Evolutionary conservation across 2,113 vertebrate genomes (phyloP).

Genomic region (Oryctolagus cuniculus): DNA sequence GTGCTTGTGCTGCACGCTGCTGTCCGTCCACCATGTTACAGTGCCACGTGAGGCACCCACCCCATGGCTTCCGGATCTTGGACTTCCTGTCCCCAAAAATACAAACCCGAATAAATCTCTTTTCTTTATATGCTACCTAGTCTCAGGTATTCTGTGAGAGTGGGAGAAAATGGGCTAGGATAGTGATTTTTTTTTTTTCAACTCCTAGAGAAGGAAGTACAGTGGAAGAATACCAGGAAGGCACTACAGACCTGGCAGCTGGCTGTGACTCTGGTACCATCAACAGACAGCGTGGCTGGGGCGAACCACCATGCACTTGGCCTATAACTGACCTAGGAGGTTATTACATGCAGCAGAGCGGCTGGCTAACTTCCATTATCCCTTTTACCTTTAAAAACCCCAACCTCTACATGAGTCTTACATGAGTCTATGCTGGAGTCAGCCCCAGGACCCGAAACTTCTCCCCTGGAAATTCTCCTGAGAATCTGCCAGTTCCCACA

Average conservation of each 20-base stretch:
- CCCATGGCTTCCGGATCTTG: no score
- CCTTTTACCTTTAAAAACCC: neutral
- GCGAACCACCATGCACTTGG: neutral
- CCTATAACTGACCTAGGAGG: neutral
- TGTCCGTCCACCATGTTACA: no score
- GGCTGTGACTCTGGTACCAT: neutral
- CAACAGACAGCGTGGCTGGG: neutral
- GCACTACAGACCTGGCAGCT: neutral
- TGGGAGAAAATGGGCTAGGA: no score
- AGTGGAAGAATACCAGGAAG: neutral
- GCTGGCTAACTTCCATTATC: neutral
- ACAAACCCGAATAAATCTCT: no score
- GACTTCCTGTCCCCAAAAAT: no score
- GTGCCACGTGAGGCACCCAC: no score
- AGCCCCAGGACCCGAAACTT: neutral
- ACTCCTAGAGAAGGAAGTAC: conserved; percentile 38
- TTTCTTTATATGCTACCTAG: no score
- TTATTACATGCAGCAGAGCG: neutral
- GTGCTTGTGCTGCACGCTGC: no score
- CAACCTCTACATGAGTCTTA: neutral
- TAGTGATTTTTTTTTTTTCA: neutral
- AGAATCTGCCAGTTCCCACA: neutral
- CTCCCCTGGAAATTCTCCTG: conserved; percentile 44
- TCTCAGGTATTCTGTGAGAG: no score
- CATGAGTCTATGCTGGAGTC: neutral